A percentile compares a stretch with the other conserved stretches of the same genome.
phyloP scores from a whole-genome alignment of 2,113 vertebrate genomes.

The Pangasianodon hypophthalmus region DNA sequence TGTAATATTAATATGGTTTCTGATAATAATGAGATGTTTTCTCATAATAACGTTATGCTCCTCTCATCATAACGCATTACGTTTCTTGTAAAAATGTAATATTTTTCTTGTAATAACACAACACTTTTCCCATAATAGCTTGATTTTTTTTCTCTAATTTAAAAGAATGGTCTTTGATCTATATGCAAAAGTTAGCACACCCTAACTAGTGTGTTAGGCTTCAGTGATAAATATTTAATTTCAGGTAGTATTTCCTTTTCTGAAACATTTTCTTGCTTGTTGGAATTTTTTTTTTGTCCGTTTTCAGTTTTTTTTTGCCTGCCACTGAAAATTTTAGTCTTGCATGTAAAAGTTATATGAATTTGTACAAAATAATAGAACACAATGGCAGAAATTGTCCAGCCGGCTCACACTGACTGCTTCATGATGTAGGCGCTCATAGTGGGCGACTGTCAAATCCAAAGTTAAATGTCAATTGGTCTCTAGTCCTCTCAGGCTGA shows the following conservation, averaged over 20 bases:
- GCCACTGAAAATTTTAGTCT: neutral
- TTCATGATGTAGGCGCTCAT: neutral
- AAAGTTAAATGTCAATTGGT: conserved; percentile 11
- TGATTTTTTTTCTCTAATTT: neutral
- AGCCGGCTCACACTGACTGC: neutral
- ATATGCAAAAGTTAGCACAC: neutral
- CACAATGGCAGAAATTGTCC: neutral
- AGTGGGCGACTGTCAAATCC: neutral
- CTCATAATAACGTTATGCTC: too few relatives aligned
- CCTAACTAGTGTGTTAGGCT: neutral
- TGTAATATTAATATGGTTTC: neutral
- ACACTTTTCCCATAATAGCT: too few relatives aligned
- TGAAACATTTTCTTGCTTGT: neutral
- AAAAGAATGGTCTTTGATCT: neutral
- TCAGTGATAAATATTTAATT: neutral
- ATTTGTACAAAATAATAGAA: neutral
- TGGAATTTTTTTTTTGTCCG: neutral
- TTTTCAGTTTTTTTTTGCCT: neutral
- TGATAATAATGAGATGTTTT: too few relatives aligned
- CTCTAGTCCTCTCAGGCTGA: neutral
- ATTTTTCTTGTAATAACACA: too few relatives aligned
- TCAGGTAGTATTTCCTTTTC: neutral
- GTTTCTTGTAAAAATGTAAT: neutral
- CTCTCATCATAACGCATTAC: neutral
- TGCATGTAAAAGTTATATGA: neutral